Evolutionary conservation across 2,797 vertebrate species (phyloP), one percentile per base, ranked within the genome.

Genomic region (Gobionotothen gibberifrons): DNA sequence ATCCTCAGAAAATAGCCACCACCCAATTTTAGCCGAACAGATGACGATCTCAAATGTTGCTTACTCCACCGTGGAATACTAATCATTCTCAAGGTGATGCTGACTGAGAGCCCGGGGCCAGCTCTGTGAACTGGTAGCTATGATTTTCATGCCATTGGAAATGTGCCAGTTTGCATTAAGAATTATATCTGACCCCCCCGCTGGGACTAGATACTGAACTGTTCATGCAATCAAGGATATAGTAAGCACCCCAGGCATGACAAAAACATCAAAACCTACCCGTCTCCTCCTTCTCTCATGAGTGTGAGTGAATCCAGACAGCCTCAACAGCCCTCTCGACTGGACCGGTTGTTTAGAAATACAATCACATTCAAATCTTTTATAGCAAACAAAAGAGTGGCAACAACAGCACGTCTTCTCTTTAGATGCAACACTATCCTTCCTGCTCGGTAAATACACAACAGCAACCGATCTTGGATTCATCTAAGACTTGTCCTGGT

Each of bases 41-140:
- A 76, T 74, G 62, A 70, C 12, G 47, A 58, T 74, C n/a, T 60
- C n/a, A 78, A 69, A 65, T 73, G 62, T 32, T 39, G 69, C 46
- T 51, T 56, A 55, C 67, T 19, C 29, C 14, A 12, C 46, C 2
- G 2, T 13, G 42, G 75, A 83, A 69, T 72, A 74, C 26, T 61
- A 59, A 86, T 84, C 11, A 48, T 46, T 77, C 51, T 74, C 77
- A 89, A 82, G 71, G 74, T 79, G 58, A 80, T 51, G 26, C 0
- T n/a, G 66, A 53, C 32, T 58, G 57, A 51, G 47, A 62, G 46
- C 60, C 74, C 1, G 9, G 14, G 60, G 68, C 65, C 64, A 59
- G 19, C 62, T 75, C 9, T 62, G 48, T 61, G 47, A 76, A 56
- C 51, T 43, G 9, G 32, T n/a, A 51, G n/a, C 44, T n/a, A 39